Conservation (phyloP, 1,140 invertebrate species). For the Drosophila varians region DNA sequence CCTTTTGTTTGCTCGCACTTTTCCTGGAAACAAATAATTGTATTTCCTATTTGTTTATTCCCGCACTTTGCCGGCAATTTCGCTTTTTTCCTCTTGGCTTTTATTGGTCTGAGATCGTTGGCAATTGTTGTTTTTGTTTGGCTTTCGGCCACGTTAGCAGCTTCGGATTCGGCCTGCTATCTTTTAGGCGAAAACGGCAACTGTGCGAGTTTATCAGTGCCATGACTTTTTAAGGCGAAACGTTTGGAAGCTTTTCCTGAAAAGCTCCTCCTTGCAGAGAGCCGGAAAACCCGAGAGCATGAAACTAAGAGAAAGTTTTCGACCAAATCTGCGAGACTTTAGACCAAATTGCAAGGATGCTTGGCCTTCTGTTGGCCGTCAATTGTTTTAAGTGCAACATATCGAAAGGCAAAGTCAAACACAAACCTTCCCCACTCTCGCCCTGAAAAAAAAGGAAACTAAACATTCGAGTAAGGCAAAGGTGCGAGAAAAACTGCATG, state of each 20-base stretch:
- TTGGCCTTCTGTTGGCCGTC: constrained; percentile 42
- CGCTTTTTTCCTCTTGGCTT: constrained; percentile 14
- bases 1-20: constrained; percentile 12
- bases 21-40: constrained; percentile 21
- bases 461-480: constrained; percentile 6
- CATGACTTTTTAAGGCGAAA: constrained; percentile 56
- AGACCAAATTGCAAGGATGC: constrained; percentile 20
- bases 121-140: constrained; percentile 14
- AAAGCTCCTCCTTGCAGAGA: constrained; percentile 41
- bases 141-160: constrained; percentile 10
- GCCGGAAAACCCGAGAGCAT: constrained; percentile 22
- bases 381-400: constrained; percentile 72
- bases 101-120: constrained; percentile 26
- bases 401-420: constrained; percentile 50
- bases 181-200: constrained; percentile 74
- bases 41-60: constrained; percentile 28
- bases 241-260: constrained; percentile 24
- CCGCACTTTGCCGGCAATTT: constrained; percentile 55
- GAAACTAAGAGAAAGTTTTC: constrained; percentile 30
- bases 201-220: constrained; percentile 63
- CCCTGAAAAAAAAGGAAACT: constrained; percentile 9
- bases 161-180: constrained; percentile 35
- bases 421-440: constrained; percentile 33
- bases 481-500: constrained; percentile 61
- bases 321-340: constrained; percentile 53